A percentile compares a stretch with the other conserved stretches of the same genome.
These are phyloP conservation scores for Alectura lathami DNA, from an alignment of 2,113 vertebrate species.

Conservation along the genomic window DNA sequence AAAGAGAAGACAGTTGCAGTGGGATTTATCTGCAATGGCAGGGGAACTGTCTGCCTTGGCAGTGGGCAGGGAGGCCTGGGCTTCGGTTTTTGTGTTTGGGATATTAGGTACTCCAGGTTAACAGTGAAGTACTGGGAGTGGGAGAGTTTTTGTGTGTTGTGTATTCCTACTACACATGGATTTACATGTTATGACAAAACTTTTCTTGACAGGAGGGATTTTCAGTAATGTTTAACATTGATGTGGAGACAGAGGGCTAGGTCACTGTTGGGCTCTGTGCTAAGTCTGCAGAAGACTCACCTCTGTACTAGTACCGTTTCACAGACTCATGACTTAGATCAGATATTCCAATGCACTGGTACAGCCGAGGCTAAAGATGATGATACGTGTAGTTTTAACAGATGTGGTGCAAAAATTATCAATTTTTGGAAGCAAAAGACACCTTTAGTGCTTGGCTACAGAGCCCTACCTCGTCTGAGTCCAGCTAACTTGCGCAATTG, in stretches of 20 bases:
- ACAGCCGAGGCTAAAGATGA: not conserved
- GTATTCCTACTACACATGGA: too few relatives aligned
- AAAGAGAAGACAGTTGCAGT: not conserved
- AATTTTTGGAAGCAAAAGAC: not conserved
- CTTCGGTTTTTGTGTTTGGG: not conserved
- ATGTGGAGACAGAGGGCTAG: not conserved
- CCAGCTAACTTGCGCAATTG: not conserved
- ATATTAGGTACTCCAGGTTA: not conserved
- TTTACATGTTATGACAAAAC: not conserved
- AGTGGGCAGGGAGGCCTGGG: not conserved
- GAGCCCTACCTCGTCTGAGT: not conserved
- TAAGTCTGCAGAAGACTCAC: not conserved
- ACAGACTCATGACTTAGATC: not conserved
- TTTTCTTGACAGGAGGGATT: not conserved
- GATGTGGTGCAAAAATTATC: not conserved
- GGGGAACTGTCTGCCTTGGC: not conserved
- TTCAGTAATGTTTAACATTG: not conserved
- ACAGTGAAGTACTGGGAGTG: too few relatives aligned
- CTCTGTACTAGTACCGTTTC: not conserved
- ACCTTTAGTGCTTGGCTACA: not conserved
- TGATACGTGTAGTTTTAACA: not conserved
- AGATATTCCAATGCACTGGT: not conserved
- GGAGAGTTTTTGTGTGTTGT: not conserved
- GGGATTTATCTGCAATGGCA: not conserved
- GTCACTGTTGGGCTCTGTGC: not conserved